Evolutionary conservation across 2,113 vertebrate species (phyloP).

Genomic region (Toxotes jaculatrix): DNA sequence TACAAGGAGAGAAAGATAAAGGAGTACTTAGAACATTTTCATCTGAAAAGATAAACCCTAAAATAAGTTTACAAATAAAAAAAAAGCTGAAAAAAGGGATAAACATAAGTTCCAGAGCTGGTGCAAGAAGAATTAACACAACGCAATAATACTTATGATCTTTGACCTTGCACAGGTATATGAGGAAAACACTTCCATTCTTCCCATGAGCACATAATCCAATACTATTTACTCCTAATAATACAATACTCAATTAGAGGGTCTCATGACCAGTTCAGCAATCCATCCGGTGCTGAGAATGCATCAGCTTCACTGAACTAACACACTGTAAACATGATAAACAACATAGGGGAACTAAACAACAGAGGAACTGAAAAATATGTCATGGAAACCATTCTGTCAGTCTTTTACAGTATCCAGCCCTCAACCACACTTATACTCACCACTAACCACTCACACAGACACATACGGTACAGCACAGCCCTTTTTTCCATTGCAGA

Average conservation of each 20-base stretch:
- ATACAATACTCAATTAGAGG: background rate
- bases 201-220: background rate
- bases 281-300: conserved; percentile 48
- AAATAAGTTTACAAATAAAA: no score
- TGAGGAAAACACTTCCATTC: background rate
- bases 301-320: conserved; percentile 17
- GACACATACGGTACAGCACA: background rate
- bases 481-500: background rate
- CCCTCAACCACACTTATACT: background rate
- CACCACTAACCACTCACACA: background rate
- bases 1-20: background rate
- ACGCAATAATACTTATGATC: background rate
- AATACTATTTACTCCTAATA: background rate
- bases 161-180: background rate
- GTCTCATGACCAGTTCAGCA: background rate
- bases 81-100: background rate
- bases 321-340: background rate
- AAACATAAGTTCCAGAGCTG: background rate
- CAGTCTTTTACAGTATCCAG: background rate
- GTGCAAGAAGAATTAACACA: no score
- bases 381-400: conserved; percentile 49
- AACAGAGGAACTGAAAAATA: conserved; percentile 44
- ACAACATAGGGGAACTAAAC: conserved; percentile 23
- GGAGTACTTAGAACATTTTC: background rate
- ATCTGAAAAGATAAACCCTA: background rate